phyloP scores from a whole-genome alignment of 2,888 invertebrate species.

The Aphidoletes aphidimyza region DNA sequence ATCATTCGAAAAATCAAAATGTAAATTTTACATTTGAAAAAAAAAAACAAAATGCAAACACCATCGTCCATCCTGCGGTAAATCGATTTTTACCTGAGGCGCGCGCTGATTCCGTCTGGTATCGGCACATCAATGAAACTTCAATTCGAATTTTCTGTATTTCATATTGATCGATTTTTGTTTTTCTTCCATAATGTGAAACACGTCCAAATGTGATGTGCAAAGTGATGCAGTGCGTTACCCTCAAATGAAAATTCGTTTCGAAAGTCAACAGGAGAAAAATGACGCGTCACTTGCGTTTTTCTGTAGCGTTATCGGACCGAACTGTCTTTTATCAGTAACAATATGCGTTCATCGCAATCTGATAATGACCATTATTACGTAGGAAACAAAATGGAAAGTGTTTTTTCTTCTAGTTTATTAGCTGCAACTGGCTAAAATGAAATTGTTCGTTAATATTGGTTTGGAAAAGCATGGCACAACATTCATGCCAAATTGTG shows the following conservation, averaged over 20 bases:
- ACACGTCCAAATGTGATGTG: neutral
- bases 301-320: neutral
- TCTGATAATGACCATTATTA: slow-evolving; percentile 32
- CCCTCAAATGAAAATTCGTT: slow-evolving; percentile 44
- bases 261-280: slow-evolving; percentile 23
- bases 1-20: too few species aligned
- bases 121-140: too few species aligned
- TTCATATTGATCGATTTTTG: too few species aligned
- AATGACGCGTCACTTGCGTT: slow-evolving; percentile 7
- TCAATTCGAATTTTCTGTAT: too few species aligned
- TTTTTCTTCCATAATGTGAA: neutral
- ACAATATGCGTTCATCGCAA: slow-evolving; percentile 29
- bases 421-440: neutral
- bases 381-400: slow-evolving; percentile 51
- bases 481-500: slow-evolving; percentile 29
- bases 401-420: slow-evolving; percentile 50
- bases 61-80: too few species aligned
- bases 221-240: slow-evolving; percentile 35
- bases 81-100: too few species aligned
- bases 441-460: neutral
- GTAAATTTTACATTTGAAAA: too few species aligned
- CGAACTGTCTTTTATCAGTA: neutral
- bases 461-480: slow-evolving; percentile 20
- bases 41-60: too few species aligned
- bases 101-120: too few species aligned